Conservation (phyloP, 2,113 vertebrate species). For the Notarius lentiginosus region DNA sequence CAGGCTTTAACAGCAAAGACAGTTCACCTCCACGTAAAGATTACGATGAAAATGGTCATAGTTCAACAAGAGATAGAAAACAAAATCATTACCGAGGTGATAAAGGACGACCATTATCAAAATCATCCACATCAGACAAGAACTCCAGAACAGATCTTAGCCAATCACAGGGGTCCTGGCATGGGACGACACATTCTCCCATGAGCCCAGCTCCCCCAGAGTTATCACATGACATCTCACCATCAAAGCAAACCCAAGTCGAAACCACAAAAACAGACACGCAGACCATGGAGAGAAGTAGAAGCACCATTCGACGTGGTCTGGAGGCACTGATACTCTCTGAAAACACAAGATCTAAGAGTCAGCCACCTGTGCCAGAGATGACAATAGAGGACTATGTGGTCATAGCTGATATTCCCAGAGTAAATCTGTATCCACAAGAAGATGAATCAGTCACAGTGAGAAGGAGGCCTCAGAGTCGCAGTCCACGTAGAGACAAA, state of each 20-base stretch:
- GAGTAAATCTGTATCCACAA: conserved; percentile 77
- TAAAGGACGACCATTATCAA: conserved; percentile 11
- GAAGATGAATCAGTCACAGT: conserved; percentile 66
- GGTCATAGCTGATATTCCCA: conserved; percentile 85
- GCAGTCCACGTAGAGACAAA: conserved; percentile 85
- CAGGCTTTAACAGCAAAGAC: conserved; percentile 50
- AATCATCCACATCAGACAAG: conserved; percentile 23
- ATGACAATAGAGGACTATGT: conserved; percentile 90
- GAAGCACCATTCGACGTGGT: conserved; percentile 66
- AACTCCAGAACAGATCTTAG: conserved; percentile 44
- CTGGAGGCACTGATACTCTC: conserved; percentile 65
- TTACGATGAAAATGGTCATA: conserved; percentile 28
- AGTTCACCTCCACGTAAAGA: conserved; percentile 26
- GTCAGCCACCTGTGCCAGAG: conserved; percentile 52
- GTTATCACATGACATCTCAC: conserved; percentile 55
- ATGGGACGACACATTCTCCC: conserved; percentile 61
- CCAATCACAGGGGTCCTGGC: conserved; percentile 63
- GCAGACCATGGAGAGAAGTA: conserved; percentile 58
- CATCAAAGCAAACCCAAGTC: conserved; percentile 50
- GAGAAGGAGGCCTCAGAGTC: conserved; percentile 75
- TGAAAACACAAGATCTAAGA: conserved; percentile 55
- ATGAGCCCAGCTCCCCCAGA: conserved; percentile 54
- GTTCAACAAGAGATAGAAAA: conserved; percentile 7
- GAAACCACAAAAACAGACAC: conserved; percentile 51
- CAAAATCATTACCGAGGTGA: conserved; percentile 7